These are phyloP conservation scores for Chloroceryle amazona DNA, from an alignment of 2,797 vertebrate genomes.

Conservation along the genomic window DNA sequence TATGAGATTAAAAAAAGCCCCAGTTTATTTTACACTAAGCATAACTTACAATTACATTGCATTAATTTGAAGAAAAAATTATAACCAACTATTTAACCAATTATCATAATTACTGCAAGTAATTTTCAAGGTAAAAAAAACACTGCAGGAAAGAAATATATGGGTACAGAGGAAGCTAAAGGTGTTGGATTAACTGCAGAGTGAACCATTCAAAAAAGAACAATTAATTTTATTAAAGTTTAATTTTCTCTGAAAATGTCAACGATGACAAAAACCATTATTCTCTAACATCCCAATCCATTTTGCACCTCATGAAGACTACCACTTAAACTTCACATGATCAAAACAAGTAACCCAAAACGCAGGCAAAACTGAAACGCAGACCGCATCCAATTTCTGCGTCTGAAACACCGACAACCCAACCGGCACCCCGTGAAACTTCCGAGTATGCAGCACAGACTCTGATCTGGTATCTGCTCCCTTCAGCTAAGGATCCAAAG, in stretches of 20 bases:
- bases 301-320: conserved; percentile 63
- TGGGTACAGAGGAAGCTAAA: conserved; percentile 35
- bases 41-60: neutral
- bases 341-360: neutral
- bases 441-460: rapidly evolving
- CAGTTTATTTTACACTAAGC: neutral
- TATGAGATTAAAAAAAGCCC: neutral
- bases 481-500: neutral
- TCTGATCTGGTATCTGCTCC: neutral
- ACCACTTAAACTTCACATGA: conserved; percentile 66
- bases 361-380: neutral
- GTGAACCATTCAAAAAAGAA: conserved; percentile 71
- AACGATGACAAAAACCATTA: conserved; percentile 80
- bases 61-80: conserved; percentile 32
- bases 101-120: conserved; percentile 22
- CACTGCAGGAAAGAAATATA: neutral
- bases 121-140: neutral
- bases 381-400: neutral
- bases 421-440: rapidly evolving
- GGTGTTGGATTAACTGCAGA: conserved; percentile 73
- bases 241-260: conserved; percentile 78
- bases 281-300: conserved; percentile 64
- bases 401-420: neutral
- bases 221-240: conserved; percentile 81
- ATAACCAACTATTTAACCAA: conserved; percentile 22